Percentiles rank a stretch among this genome's conserved stretches.
These are phyloP conservation scores for Congeria kusceri DNA, from an alignment of 2,888 invertebrate species.

Conservation along the genomic window DNA sequence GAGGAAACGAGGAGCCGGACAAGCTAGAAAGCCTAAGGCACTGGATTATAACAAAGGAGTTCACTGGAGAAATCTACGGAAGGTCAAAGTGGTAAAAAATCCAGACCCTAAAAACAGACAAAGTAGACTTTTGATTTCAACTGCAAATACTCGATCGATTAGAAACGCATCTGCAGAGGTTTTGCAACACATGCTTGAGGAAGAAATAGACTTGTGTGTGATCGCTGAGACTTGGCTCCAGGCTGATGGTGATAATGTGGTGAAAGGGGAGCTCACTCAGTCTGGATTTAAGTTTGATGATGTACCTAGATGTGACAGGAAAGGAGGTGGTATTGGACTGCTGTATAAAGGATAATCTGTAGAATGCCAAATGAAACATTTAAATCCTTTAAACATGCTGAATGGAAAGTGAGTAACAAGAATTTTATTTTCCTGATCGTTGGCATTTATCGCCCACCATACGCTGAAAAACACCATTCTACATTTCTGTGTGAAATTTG, in stretches of 20 bases:
- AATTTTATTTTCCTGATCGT: slow-evolving; percentile 26
- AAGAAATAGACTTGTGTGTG: slow-evolving; percentile 33
- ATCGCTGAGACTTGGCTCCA: slow-evolving; percentile 32
- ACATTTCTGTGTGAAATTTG: slow-evolving; percentile 35
- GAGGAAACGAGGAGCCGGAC: no score
- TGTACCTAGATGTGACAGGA: slow-evolving; percentile 17
- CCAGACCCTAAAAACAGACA: no score
- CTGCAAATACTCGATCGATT: slow-evolving; percentile 39
- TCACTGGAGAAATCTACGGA: no score
- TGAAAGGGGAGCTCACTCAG: slow-evolving; percentile 25
- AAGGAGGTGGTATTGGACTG: slow-evolving; percentile 31
- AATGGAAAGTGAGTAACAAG: slow-evolving; percentile 15
- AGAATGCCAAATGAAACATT: background rate
- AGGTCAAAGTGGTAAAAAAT: no score
- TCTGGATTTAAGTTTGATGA: slow-evolving; percentile 31
- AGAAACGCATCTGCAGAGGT: slow-evolving; percentile 37
- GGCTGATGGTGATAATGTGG: slow-evolving; percentile 31
- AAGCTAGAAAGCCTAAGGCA: no score
- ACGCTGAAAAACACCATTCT: slow-evolving; percentile 33
- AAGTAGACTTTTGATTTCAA: no score
- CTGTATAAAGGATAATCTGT: slow-evolving; percentile 22
- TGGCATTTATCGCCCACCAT: slow-evolving; percentile 47
- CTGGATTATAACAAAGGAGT: no score
- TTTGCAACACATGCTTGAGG: slow-evolving; percentile 35
- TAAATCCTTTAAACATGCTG: slow-evolving; percentile 15